Conservation (phyloP, 2,888 invertebrate genomes). For the Oscheius sp. region DNA sequence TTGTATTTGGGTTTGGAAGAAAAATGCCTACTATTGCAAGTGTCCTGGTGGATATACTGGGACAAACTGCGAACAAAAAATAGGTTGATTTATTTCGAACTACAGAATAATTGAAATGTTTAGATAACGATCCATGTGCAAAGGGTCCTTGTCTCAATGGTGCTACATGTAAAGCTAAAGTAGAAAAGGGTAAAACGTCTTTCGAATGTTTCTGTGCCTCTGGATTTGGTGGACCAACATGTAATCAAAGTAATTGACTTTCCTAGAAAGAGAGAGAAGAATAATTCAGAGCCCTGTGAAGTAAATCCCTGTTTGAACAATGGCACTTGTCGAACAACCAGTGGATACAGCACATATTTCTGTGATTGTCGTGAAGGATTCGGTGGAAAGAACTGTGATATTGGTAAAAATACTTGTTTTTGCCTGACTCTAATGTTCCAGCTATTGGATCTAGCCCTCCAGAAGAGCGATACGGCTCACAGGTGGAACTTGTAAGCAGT, state of each 20-base stretch:
- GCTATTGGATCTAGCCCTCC: conserved; percentile 51
- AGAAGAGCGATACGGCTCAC: conserved; percentile 58
- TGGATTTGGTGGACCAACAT: conserved; percentile 63
- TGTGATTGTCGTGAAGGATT: conserved; percentile 63
- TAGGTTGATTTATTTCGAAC: conserved; percentile 46
- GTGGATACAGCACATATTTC: conserved; percentile 59
- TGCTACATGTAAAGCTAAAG: conserved; percentile 59
- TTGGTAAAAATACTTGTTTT: conserved; percentile 41
- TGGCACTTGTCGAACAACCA: conserved; percentile 67
- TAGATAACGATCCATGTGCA: conserved; percentile 64
- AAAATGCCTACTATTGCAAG: conserved; percentile 61
- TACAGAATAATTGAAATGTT: background rate
- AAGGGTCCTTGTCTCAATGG: conserved; percentile 64
- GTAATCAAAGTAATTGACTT: conserved; percentile 55
- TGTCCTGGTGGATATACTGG: conserved; percentile 62
- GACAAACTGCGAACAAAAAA: conserved; percentile 59
- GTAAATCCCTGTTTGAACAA: conserved; percentile 66
- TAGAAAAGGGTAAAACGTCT: conserved; percentile 46
- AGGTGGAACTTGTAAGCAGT: conserved; percentile 62
- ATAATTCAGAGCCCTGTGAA: conserved; percentile 46
- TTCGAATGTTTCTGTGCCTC: conserved; percentile 65
- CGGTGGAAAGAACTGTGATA: conserved; percentile 65
- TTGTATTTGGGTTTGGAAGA: conserved; percentile 61
- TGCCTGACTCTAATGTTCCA: too few species aligned
- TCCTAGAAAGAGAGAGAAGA: too few species aligned